Conservation (phyloP, 1,140 invertebrate species). For the Gerris buenoi region DNA sequence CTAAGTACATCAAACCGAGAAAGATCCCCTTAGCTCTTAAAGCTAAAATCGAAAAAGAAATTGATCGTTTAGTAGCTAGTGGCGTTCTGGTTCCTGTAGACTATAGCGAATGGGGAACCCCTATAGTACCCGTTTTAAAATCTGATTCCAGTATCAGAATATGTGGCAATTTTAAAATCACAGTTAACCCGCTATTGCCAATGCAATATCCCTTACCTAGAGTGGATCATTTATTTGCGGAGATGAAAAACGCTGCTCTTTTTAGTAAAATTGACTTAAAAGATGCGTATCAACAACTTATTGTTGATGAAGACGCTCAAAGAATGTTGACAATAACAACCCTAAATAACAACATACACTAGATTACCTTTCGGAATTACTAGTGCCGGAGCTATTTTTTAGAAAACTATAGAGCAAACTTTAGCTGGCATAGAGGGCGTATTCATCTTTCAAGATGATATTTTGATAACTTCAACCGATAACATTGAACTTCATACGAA, state of each 20-base stretch:
- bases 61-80: conserved; percentile 5
- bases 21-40: not conserved
- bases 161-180: conserved; percentile 17
- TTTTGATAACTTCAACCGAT: not conserved
- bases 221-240: conserved; percentile 5
- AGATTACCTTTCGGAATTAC: conserved; percentile 6
- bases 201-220: conserved; percentile 16
- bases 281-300: conserved; percentile 6
- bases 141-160: conserved; percentile 4
- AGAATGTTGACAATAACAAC: not conserved
- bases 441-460: conserved; percentile 3
- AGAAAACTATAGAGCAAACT: conserved; percentile 1
- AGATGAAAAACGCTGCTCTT: not conserved
- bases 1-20: conserved; percentile 2
- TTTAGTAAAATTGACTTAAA: conserved; percentile 8
- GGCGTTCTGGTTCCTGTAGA: conserved; percentile 16
- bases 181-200: conserved; percentile 19
- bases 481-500: not conserved
- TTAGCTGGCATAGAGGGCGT: not conserved
- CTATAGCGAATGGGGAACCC: conserved; percentile 11
- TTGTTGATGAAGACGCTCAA: not conserved
- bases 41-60: conserved; percentile 1
- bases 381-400: not conserved
- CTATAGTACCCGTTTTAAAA: conserved; percentile 7
- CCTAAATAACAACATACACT: not conserved